Evolutionary conservation across 2,888 invertebrate species (phyloP), one percentile per base, ranked within the genome.

Genomic region (Xestia sexstrigata): DNA sequence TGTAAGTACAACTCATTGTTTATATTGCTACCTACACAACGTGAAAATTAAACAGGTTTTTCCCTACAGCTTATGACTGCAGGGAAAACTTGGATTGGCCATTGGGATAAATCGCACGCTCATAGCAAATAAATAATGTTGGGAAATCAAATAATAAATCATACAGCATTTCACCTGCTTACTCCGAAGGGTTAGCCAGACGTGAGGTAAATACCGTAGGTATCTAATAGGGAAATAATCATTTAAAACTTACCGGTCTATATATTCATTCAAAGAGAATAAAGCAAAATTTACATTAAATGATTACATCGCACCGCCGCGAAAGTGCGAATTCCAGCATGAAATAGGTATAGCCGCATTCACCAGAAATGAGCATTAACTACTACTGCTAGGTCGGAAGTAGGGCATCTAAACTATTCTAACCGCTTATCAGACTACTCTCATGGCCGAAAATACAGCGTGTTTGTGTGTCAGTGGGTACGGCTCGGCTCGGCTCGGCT

Each of bases 401-500:
- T 74, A 70, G 84, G 78, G 58, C 78, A 78, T 76, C 67, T 58
- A 47, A 70, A 74, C 75, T 66, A 67, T 58, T 63, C 52, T 39
- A 72, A 63, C 69, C 68, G 69, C 72, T 69, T 79, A 78, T 79
- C 79, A 74, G 55, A 79, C 70, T 58, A 79, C 70, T 58, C 85
- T 76, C 82, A 71, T 66, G 67, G 78, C 70, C 76, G 74, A 79
- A 84, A 83, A 78, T 79, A 83, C 87, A 83, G 78, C 76, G 68
- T 78, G 84, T 82, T 79, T 79, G 78, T 84, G 80, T 88, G 89
- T 89, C 89, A 86, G 89, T 88, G 75, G 78, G 82, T 74, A 84
- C 86, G 77, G 35, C 26, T 81, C 84, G 82, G 85, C 23, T 15
- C 86, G 77, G 35, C 26, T 81, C 84, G 82, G 85, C 23, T 15